phyloP scores from a whole-genome alignment of 1,140 invertebrate genomes.

The Drosophila hydei region DNA sequence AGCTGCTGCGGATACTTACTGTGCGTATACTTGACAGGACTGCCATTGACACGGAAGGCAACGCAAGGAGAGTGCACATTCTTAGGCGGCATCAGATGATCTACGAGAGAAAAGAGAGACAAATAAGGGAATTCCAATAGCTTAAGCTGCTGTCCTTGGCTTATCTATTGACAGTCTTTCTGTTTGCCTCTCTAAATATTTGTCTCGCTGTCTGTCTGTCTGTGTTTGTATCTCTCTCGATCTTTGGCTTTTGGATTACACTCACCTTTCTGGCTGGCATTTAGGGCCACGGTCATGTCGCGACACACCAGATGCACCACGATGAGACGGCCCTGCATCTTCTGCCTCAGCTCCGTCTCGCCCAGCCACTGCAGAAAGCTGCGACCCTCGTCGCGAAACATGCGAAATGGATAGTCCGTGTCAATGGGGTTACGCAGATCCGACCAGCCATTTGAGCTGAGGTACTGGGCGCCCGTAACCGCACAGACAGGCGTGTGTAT shows the following conservation, averaged over 20 bases:
- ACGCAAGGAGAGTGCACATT: conserved; percentile 91
- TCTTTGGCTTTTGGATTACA: not conserved
- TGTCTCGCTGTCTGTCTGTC: not conserved
- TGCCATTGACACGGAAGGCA: conserved; percentile 92
- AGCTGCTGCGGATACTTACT: conserved; percentile 85
- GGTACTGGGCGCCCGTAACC: conserved; percentile 92
- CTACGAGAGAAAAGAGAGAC: conserved; percentile 14
- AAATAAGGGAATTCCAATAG: too few relatives aligned
- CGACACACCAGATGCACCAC: conserved; percentile 91
- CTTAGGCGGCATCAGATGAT: conserved; percentile 66
- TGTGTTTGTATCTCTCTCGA: too few relatives aligned
- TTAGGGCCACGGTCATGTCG: conserved; percentile 86
- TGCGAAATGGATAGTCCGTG: conserved; percentile 90
- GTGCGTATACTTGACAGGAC: conserved; percentile 87
- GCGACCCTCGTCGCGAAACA: conserved; percentile 91
- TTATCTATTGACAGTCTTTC: not conserved
- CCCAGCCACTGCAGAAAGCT: conserved; percentile 94
- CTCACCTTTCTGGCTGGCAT: conserved; percentile 76
- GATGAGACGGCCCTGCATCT: conserved; percentile 91
- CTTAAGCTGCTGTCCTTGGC: too few relatives aligned
- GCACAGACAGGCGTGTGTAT: conserved; percentile 92
- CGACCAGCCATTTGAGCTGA: conserved; percentile 90
- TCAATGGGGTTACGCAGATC: conserved; percentile 90
- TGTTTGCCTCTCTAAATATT: not conserved
- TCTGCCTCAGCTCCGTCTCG: conserved; percentile 88